phyloP scores from a whole-genome alignment of 1,140 invertebrate genomes.

The Mycetomoellerius zeteki region DNA sequence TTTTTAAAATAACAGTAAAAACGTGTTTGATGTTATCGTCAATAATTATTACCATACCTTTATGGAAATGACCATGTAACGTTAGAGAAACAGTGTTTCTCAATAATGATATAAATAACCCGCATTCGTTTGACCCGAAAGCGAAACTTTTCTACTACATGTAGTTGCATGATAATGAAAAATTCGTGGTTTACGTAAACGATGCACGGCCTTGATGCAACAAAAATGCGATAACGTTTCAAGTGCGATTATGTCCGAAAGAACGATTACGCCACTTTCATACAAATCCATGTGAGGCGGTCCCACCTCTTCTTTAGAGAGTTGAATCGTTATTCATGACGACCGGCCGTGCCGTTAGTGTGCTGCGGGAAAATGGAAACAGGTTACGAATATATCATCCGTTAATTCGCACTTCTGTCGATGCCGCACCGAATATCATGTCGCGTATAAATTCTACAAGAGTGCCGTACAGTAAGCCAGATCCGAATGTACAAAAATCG shows the following conservation, averaged over 20 bases:
- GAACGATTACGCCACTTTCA: slow-evolving; percentile 52
- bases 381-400: slow-evolving; percentile 63
- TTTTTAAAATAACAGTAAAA: not conserved
- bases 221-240: slow-evolving; percentile 49
- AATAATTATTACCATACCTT: not conserved
- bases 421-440: slow-evolving; percentile 38
- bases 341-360: slow-evolving; percentile 49
- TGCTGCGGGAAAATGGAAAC: slow-evolving; percentile 56
- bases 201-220: slow-evolving; percentile 34
- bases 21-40: not conserved
- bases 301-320: slow-evolving; percentile 47
- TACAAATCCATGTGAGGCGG: slow-evolving; percentile 34
- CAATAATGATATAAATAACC: slow-evolving; percentile 17
- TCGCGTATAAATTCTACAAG: not conserved
- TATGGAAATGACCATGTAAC: not conserved
- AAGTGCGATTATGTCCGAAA: slow-evolving; percentile 40
- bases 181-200: not conserved
- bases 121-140: not conserved
- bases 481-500: not conserved
- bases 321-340: slow-evolving; percentile 54
- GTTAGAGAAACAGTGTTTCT: not conserved
- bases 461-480: not conserved
- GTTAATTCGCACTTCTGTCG: slow-evolving; percentile 52
- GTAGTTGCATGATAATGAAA: slow-evolving; percentile 4
- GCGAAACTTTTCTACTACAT: not conserved